A percentile compares a stretch with the other conserved stretches of the same genome.
Conservation (phyloP, 2,888 invertebrate genomes). For the Ecliptopera silaceata region DNA sequence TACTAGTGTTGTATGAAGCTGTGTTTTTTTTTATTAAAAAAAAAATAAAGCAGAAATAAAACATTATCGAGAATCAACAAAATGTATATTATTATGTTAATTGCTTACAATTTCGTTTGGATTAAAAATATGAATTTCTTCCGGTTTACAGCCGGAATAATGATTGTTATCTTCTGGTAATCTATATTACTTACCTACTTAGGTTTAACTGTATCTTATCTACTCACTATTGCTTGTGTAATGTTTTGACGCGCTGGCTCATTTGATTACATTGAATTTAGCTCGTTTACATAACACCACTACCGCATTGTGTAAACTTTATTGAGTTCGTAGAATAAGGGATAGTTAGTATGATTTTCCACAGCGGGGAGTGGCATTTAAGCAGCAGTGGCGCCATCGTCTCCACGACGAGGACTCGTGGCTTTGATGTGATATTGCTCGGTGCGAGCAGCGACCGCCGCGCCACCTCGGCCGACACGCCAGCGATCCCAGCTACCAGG, state of each 20-base stretch:
- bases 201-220: too few relatives aligned
- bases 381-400: constrained; percentile 26
- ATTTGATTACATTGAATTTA: constrained; percentile 7
- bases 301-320: constrained; percentile 10
- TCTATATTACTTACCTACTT: too few relatives aligned
- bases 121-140: too few relatives aligned
- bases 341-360: constrained; percentile 13
- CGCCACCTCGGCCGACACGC: constrained; percentile 81
- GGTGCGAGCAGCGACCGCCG: constrained; percentile 58
- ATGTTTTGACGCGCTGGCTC: neutral
- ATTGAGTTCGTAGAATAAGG: constrained; percentile 9
- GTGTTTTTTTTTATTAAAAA: too few relatives aligned
- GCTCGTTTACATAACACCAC: constrained; percentile 3
- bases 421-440: constrained; percentile 38
- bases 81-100: too few relatives aligned
- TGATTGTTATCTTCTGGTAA: too few relatives aligned
- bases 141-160: too few relatives aligned
- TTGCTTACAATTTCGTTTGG: too few relatives aligned
- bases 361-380: constrained; percentile 9
- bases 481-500: constrained; percentile 78
- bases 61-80: too few relatives aligned
- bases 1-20: too few relatives aligned
- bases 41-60: too few relatives aligned
- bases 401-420: neutral
- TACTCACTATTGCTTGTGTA: too few relatives aligned